Evolutionary conservation across 2,797 vertebrate species (phyloP).

Genomic region (Hipposideros larvatus): DNA sequence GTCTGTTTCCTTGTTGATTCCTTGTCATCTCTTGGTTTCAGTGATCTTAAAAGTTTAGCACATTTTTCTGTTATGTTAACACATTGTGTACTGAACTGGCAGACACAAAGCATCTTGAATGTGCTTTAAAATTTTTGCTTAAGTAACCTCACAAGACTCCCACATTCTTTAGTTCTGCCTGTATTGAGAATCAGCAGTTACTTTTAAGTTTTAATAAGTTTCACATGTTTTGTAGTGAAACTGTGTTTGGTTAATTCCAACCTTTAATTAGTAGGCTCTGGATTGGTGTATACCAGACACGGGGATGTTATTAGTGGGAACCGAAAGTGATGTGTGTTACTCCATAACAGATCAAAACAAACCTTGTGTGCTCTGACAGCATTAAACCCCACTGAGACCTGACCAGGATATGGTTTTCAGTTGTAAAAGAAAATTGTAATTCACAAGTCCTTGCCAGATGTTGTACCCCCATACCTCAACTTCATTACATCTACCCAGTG

Average conservation of each 20-base stretch:
- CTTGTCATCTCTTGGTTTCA: conserved; percentile 59
- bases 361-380: conserved; percentile 88
- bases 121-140: conserved; percentile 83
- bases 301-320: conserved; percentile 89
- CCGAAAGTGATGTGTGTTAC: conserved; percentile 88
- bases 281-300: conserved; percentile 87
- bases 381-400: conserved; percentile 88
- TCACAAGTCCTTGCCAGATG: conserved; percentile 90
- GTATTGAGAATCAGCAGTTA: conserved; percentile 83
- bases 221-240: conserved; percentile 88
- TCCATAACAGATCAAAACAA: conserved; percentile 90
- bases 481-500: conserved; percentile 84
- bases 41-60: conserved; percentile 61
- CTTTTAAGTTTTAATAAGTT: conserved; percentile 90
- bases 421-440: conserved; percentile 91
- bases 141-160: conserved; percentile 82
- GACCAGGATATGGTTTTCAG: conserved; percentile 89
- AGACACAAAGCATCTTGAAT: conserved; percentile 84
- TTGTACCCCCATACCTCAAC: conserved; percentile 83
- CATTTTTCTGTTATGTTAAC: conserved; percentile 83
- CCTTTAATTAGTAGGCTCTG: conserved; percentile 90
- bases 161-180: conserved; percentile 83
- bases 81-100: conserved; percentile 78
- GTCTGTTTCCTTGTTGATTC: conserved; percentile 42
- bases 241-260: conserved; percentile 89